Evolutionary conservation across 2,888 invertebrate species (phyloP), one percentile per base, ranked within the genome.

Genomic region (Hermaeophaga mercurialis): DNA sequence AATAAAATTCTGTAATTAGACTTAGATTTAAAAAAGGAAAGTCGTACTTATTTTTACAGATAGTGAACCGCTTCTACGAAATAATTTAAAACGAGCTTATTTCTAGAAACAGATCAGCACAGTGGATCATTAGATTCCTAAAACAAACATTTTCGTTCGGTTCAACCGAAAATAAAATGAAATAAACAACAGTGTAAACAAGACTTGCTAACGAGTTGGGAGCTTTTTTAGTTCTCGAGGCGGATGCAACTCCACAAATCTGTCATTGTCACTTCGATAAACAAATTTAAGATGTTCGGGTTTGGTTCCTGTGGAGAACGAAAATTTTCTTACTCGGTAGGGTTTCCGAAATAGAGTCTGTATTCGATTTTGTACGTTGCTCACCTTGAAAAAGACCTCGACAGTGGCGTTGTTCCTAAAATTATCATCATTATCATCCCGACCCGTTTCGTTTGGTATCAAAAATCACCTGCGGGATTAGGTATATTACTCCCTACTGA

Each of bases 191-290:
- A 50, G 43, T 38, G 58, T 47, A 46, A 58, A 59, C 56, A 56
- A 44, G 39, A 45, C 47, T 22, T 12, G 59, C 48, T 59, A 59
- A 59, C 59, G 59, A 56, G 39, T 53, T 19, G 34, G 28, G n/a
- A 43, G 8, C 22, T 17, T 17, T 41, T 36, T 36, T 15, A 36
- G 5, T 34, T 34, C 31, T 11, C 11, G 17, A 36, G 17, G 17
- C 61, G 61, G 59, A 62, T 59, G 56, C 28, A 46, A 38, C 46
- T 39, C 36, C 50, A 56, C 61, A 59, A 56, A 64, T 66, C 62
- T 61, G 62, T 67, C 67, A 66, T 64, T 66, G 68, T 68, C 66
- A 62, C 61, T 61, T 61, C 63, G 62, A 68, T 66, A 67, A 68
- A 67, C 63, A 67, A 66, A 66, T 54, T 58, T 58, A 54, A 63